phyloP scores from a whole-genome alignment of 2,113 vertebrate genomes.

The Verasper variegatus region DNA sequence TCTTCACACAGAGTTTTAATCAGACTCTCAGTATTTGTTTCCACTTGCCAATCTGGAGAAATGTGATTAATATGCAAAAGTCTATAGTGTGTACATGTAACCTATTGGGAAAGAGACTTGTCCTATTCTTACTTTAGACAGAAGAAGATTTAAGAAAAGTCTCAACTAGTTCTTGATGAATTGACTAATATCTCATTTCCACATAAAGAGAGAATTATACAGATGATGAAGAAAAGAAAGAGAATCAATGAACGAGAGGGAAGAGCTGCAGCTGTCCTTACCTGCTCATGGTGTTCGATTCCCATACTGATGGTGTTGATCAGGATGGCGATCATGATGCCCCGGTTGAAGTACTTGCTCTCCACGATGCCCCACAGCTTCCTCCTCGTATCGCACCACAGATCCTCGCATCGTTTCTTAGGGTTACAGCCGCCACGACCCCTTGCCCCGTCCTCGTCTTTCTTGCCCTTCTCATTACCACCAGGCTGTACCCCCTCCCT shows the following conservation, averaged over 20 bases:
- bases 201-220: not conserved
- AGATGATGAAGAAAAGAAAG: not conserved
- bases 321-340: conserved; percentile 97
- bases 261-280: conserved; percentile 43
- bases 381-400: conserved; percentile 79
- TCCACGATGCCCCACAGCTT: conserved; percentile 94
- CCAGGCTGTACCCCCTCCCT: conserved; percentile 25
- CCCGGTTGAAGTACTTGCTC: conserved; percentile 98
- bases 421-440: conserved; percentile 24
- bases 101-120: too few relatives aligned
- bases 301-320: conserved; percentile 99
- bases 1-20: too few relatives aligned
- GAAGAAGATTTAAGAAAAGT: too few relatives aligned
- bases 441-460: not conserved
- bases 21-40: too few relatives aligned
- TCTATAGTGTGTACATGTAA: too few relatives aligned
- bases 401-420: conserved; percentile 8
- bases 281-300: conserved; percentile 97
- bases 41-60: too few relatives aligned
- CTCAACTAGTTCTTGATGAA: too few relatives aligned
- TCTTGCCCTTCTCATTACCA: conserved; percentile 34
- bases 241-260: not conserved
- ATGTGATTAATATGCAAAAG: too few relatives aligned
- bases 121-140: too few relatives aligned
- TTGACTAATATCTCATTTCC: too few relatives aligned